Evolutionary conservation across 2,888 invertebrate species (phyloP).

Genomic region (Zygothrica quintamaculata): DNA sequence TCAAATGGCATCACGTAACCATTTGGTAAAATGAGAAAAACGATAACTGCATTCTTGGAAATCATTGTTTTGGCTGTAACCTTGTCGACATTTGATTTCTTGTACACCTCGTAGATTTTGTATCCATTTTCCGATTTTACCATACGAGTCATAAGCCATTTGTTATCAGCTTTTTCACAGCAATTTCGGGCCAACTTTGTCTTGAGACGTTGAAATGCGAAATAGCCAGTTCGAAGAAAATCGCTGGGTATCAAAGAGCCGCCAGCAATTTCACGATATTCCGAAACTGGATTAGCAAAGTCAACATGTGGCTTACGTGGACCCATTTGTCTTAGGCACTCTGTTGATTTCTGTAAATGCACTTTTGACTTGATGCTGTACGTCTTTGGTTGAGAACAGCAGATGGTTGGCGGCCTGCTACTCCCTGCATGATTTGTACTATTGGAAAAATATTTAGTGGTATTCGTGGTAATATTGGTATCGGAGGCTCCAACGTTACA

Average conservation of each 20-base stretch:
- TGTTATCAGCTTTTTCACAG: conserved; percentile 1
- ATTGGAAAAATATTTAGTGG: background rate
- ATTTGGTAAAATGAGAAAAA: conserved; percentile 72
- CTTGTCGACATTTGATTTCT: conserved; percentile 36
- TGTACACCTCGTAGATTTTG: conserved; percentile 76
- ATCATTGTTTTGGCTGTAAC: conserved; percentile 34
- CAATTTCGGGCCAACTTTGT: conserved; percentile 18
- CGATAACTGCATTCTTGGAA: conserved; percentile 50
- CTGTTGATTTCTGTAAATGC: background rate
- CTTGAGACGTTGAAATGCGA: conserved; percentile 65
- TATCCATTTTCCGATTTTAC: conserved; percentile 59
- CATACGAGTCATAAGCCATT: conserved; percentile 76
- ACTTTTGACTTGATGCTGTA: background rate
- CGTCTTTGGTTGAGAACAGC: background rate
- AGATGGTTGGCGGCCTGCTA: background rate
- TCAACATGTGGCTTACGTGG: conserved; percentile 54
- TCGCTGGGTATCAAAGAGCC: conserved; percentile 35
- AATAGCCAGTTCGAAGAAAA: conserved; percentile 67
- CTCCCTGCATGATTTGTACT: conserved; percentile 18
- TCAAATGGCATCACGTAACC: conserved; percentile 78
- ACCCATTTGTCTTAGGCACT: background rate
- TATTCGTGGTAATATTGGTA: conserved; percentile 22
- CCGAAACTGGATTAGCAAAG: conserved; percentile 50
- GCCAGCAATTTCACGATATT: background rate
- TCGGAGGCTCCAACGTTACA: background rate